Evolutionary conservation across 2,797 vertebrate species (phyloP).

Genomic region (Phrynocephalus forsythii): DNA sequence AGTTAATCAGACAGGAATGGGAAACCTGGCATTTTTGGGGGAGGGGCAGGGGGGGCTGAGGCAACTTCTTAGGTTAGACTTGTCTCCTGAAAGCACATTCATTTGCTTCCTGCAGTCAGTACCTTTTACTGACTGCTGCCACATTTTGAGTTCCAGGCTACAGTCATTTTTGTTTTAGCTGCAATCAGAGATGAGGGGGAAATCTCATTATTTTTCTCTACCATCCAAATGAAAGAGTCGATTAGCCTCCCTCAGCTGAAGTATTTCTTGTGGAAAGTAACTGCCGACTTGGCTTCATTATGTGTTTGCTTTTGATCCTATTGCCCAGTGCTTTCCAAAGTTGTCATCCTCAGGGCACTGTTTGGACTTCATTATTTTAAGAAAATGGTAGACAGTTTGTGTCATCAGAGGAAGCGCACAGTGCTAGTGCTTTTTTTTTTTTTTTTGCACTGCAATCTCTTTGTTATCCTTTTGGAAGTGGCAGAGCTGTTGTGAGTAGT

Average conservation of each 20-base stretch:
- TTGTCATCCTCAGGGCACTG: neutral
- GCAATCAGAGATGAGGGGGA: conserved; percentile 59
- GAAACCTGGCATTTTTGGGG: neutral
- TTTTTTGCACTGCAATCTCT: neutral
- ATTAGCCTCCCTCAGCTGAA: conserved; percentile 33
- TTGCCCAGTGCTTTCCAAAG: neutral
- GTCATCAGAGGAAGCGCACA: neutral
- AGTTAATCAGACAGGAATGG: conserved; percentile 8
- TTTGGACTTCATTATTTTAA: neutral
- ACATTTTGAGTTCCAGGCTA: conserved; percentile 24
- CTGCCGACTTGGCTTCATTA: neutral
- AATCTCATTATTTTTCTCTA: conserved; percentile 65
- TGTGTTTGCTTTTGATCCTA: neutral
- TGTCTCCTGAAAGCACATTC: conserved; percentile 27
- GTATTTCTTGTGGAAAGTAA: neutral
- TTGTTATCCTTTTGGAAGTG: neutral
- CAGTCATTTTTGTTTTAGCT: conserved; percentile 57
- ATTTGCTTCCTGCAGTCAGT: conserved; percentile 24
- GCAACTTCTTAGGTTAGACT: conserved; percentile 37
- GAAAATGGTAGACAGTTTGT: neutral
- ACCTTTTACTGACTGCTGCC: conserved; percentile 46
- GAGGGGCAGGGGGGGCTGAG: neutral
- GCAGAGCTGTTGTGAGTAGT: neutral
- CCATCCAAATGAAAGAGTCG: conserved; percentile 41
- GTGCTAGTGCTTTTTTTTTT: too few relatives aligned